Evolutionary conservation across 2,888 invertebrate species (phyloP).

Genomic region (Caenorhabditis sulstoni): DNA sequence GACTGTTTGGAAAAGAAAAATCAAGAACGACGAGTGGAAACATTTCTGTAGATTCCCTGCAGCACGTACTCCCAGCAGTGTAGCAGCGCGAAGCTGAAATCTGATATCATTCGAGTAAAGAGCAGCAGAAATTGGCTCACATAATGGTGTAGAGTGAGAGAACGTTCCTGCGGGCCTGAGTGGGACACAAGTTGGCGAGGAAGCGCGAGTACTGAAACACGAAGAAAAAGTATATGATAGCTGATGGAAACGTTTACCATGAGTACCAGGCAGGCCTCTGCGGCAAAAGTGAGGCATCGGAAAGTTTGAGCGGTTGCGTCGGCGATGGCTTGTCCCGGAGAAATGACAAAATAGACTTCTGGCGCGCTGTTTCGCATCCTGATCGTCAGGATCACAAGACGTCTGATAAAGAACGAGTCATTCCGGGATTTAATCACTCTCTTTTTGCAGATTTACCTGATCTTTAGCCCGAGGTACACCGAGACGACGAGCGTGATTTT

Average conservation of each 20-base stretch:
- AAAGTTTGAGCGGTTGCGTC: constrained; percentile 1
- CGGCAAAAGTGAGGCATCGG: not conserved
- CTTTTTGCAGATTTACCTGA: not conserved
- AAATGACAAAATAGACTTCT: not conserved
- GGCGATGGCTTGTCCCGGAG: constrained; percentile 21
- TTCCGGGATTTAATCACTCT: not conserved
- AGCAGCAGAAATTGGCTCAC: not conserved
- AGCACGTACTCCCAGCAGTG: constrained; percentile 29
- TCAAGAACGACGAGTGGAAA: not conserved
- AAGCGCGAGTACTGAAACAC: constrained; percentile 24
- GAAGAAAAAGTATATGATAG: not conserved
- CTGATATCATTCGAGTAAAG: no score
- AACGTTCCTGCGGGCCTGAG: constrained; percentile 2
- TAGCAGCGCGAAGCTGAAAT: constrained; percentile 28
- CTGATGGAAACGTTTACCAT: constrained; percentile 6
- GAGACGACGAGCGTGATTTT: not conserved
- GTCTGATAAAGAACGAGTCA: not conserved
- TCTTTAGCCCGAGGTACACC: not conserved
- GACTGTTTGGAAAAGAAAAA: not conserved
- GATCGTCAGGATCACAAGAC: not conserved
- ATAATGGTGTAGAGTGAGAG: constrained; percentile 21
- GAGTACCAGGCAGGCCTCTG: constrained; percentile 17
- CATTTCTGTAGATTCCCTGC: not conserved
- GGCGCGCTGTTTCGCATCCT: not conserved
- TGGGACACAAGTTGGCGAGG: constrained; percentile 22